These are phyloP conservation scores for Drosophila multiciliata DNA, from an alignment of 2,888 invertebrate species.

Conservation along the genomic window DNA sequence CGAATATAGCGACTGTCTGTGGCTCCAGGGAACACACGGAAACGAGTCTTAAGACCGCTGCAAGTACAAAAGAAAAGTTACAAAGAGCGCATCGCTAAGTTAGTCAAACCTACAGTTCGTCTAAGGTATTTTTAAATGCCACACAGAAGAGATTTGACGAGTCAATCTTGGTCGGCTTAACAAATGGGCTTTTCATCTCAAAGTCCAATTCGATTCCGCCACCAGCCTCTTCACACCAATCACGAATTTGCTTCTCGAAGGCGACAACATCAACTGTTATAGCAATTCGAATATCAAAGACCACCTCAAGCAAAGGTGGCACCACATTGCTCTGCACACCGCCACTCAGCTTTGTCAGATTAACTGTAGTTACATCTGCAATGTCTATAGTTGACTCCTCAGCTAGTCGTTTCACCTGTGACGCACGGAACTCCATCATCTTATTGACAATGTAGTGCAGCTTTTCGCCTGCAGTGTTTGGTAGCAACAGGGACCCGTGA, in stretches of 20 bases:
- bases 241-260: conserved; percentile 87
- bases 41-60: conserved; percentile 87
- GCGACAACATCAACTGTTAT: conserved; percentile 86
- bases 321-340: conserved; percentile 94
- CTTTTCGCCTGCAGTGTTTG: conserved; percentile 91
- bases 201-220: conserved; percentile 89
- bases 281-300: conserved; percentile 89
- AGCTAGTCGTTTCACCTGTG: conserved; percentile 87
- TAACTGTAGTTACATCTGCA: conserved; percentile 91
- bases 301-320: conserved; percentile 89
- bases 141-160: conserved; percentile 89
- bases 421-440: conserved; percentile 88
- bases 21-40: conserved; percentile 93
- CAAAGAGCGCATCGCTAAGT: rapidly evolving
- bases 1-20: conserved; percentile 95
- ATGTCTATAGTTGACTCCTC: conserved; percentile 86
- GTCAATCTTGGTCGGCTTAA: conserved; percentile 88
- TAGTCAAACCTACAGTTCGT: conserved; percentile 82
- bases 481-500: conserved; percentile 90
- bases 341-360: conserved; percentile 89
- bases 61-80: neutral
- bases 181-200: conserved; percentile 87
- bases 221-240: conserved; percentile 90
- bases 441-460: conserved; percentile 88
- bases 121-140: conserved; percentile 88